phyloP scores from a whole-genome alignment of 2,888 invertebrate genomes.

The Synanthedon formicaeformis region DNA sequence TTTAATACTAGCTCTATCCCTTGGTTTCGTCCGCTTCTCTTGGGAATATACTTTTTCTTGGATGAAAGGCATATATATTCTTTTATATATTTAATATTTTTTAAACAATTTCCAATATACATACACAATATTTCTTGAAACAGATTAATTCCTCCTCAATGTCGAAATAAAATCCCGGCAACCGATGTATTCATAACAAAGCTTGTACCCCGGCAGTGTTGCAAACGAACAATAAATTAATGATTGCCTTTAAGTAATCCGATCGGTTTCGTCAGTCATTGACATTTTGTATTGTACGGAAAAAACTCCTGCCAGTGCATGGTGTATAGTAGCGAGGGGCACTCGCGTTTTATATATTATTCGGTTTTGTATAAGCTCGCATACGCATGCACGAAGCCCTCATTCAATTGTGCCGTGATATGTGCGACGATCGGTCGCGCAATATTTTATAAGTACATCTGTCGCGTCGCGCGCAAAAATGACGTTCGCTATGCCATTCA shows the following conservation, averaged over 20 bases:
- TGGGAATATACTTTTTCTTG: too few relatives aligned
- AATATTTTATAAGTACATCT: slow-evolving; percentile 3
- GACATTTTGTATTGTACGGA: slow-evolving; percentile 41
- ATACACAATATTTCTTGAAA: too few relatives aligned
- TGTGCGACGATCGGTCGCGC: slow-evolving; percentile 43
- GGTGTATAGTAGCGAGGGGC: slow-evolving; percentile 15
- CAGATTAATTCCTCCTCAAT: too few relatives aligned
- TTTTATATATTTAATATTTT: too few relatives aligned
- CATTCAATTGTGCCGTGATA: slow-evolving; percentile 44
- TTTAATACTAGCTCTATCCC: too few relatives aligned
- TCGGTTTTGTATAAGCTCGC: slow-evolving; percentile 18
- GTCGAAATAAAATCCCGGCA: too few relatives aligned
- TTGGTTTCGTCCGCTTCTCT: too few relatives aligned
- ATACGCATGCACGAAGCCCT: slow-evolving; percentile 29
- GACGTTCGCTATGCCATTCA: slow-evolving; percentile 27
- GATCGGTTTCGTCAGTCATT: slow-evolving; percentile 51
- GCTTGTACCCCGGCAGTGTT: slow-evolving; percentile 2
- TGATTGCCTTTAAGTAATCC: slow-evolving; percentile 2
- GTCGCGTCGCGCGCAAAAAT: slow-evolving; percentile 27
- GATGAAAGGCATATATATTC: too few relatives aligned
- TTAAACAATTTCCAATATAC: too few relatives aligned
- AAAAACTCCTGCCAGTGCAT: slow-evolving; percentile 27
- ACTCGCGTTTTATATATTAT: slow-evolving; percentile 4
- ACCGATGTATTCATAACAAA: too few relatives aligned
- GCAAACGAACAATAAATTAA: slow-evolving; percentile 35